phyloP scores from a whole-genome alignment of 2,888 invertebrate species.

The Fragum whitleyi region DNA sequence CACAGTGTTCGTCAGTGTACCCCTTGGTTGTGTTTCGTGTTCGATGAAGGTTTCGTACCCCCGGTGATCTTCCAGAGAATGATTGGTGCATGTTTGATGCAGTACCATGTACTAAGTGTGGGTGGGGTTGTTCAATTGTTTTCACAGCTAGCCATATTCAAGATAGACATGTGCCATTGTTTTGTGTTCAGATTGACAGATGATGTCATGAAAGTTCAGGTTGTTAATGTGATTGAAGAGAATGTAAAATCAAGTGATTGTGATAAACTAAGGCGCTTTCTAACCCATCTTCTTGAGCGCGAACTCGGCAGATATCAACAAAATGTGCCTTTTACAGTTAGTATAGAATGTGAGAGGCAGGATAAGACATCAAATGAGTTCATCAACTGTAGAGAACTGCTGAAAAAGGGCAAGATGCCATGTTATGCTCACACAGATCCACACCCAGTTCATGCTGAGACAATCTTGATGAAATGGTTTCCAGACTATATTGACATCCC shows the following conservation, averaged over 20 bases:
- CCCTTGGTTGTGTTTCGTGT: constrained; percentile 58
- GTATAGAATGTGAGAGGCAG: constrained; percentile 49
- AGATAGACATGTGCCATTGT: constrained; percentile 53
- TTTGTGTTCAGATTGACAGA: constrained; percentile 46
- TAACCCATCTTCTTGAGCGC: constrained; percentile 45
- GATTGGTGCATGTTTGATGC: constrained; percentile 54
- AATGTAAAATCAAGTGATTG: constrained; percentile 47
- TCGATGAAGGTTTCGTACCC: constrained; percentile 61
- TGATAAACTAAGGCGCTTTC: constrained; percentile 58
- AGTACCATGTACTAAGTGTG: constrained; percentile 43
- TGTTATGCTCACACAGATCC: constrained; percentile 51
- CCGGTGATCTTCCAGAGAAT: constrained; percentile 62
- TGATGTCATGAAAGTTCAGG: constrained; percentile 50
- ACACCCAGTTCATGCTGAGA: constrained; percentile 49
- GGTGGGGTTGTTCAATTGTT: constrained; percentile 50
- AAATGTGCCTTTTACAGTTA: constrained; percentile 55
- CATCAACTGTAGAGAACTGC: constrained; percentile 57
- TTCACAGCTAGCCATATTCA: constrained; percentile 55
- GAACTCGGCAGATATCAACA: constrained; percentile 62
- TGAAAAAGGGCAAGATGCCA: constrained; percentile 57
- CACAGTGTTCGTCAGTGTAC: constrained; percentile 27
- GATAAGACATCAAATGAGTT: constrained; percentile 39
- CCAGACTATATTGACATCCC: constrained; percentile 59
- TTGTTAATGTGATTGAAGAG: constrained; percentile 54
- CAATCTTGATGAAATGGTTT: constrained; percentile 52